Evolutionary conservation across 2,888 invertebrate genomes (phyloP).

Genomic region (Volucella inanis): DNA sequence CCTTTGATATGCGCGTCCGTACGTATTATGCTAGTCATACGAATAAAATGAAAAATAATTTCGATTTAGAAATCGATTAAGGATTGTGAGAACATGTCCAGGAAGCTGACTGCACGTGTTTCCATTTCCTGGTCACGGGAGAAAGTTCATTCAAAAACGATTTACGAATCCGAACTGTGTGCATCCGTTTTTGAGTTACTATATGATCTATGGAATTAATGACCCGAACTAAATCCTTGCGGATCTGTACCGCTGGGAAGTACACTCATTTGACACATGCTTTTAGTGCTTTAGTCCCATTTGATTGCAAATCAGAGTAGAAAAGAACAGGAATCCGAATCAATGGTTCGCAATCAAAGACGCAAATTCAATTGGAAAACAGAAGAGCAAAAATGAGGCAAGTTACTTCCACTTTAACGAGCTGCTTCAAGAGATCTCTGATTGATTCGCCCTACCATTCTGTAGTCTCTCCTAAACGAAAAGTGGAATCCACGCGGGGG

Average conservation of each 20-base stretch:
- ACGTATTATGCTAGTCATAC: conserved; percentile 3
- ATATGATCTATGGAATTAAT: conserved; percentile 24
- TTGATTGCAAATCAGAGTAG: conserved; percentile 33
- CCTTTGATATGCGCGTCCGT: conserved; percentile 12
- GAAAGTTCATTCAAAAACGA: conserved; percentile 43
- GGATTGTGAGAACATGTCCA: conserved; percentile 52
- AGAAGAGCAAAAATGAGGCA: conserved; percentile 2
- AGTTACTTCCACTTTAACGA: conserved; percentile 44
- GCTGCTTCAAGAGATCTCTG: conserved; percentile 39
- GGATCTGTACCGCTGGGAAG: not conserved
- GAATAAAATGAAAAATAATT: conserved; percentile 38
- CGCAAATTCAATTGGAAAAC: conserved; percentile 39
- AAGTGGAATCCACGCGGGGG: conserved; percentile 11
- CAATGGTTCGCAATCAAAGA: conserved; percentile 54
- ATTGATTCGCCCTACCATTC: conserved; percentile 27
- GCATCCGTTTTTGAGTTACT: not conserved
- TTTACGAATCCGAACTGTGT: conserved; percentile 8
- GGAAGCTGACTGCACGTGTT: conserved; percentile 37
- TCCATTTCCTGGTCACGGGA: conserved; percentile 6
- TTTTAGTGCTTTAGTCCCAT: conserved; percentile 12
- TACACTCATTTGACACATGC: not conserved
- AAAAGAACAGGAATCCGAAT: conserved; percentile 14
- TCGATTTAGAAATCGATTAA: conserved; percentile 57
- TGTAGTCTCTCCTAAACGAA: too few species aligned
- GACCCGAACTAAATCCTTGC: conserved; percentile 18